Conservation (phyloP, 2,113 vertebrate species). For the Catagonus wagneri region DNA sequence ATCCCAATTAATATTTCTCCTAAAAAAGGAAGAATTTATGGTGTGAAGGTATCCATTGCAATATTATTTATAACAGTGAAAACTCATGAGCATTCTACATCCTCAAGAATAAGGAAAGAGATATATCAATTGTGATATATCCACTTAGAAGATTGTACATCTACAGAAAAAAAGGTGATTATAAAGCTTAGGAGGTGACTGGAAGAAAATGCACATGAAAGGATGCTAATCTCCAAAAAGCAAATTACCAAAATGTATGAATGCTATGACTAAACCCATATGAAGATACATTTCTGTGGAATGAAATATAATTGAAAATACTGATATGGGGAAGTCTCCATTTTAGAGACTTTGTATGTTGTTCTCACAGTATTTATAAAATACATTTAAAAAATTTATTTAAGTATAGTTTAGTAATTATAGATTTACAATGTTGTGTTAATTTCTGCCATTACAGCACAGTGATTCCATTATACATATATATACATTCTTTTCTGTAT, state of each 20-base stretch:
- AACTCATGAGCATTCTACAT: constrained; percentile 42
- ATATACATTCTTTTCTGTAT: neutral
- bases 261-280: constrained; percentile 14
- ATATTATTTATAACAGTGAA: constrained; percentile 37
- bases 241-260: constrained; percentile 22
- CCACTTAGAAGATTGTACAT: neutral
- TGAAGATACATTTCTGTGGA: constrained; percentile 33
- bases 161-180: neutral
- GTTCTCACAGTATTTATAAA: neutral
- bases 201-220: constrained; percentile 32
- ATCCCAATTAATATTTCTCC: neutral
- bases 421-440: neutral
- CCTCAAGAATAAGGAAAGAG: neutral
- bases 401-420: neutral
- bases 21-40: constrained; percentile 41
- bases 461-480: neutral
- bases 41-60: neutral
- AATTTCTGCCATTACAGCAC: neutral
- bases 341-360: neutral
- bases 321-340: neutral
- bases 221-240: constrained; percentile 27
- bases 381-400: neutral
- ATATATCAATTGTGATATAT: neutral
- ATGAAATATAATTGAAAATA: neutral
- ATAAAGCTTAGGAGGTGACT: constrained; percentile 21